phyloP scores from a whole-genome alignment of 1,140 invertebrate genomes.

The Trichonephila clavata region DNA sequence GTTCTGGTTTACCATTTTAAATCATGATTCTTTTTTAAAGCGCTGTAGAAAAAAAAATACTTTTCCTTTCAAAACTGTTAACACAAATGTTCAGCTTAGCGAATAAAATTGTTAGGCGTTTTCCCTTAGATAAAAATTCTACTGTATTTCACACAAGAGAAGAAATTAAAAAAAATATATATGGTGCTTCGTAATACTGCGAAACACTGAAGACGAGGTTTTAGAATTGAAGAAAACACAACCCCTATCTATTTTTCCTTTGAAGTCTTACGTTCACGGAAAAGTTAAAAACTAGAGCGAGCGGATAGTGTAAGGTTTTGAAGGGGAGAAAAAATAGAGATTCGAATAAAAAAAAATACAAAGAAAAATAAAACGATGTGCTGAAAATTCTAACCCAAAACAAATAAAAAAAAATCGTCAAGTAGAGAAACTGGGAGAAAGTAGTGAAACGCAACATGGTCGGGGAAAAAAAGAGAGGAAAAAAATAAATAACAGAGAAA shows the following conservation, averaged over 20 bases:
- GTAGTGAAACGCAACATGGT: conserved; percentile 52
- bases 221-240: not conserved
- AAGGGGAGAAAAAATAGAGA: not conserved
- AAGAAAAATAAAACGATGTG: conserved; percentile 9
- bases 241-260: not conserved
- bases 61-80: not conserved
- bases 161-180: not conserved
- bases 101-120: not conserved
- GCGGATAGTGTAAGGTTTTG: not conserved
- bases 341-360: not conserved
- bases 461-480: not conserved
- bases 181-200: not conserved
- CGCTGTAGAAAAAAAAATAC: not conserved
- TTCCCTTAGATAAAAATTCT: not conserved
- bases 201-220: not conserved
- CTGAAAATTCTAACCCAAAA: conserved; percentile 43
- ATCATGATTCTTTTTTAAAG: not conserved
- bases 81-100: not conserved
- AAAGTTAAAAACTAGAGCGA: conserved; percentile 13
- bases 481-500: conserved; percentile 5
- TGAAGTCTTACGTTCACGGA: not conserved
- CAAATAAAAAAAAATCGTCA: conserved; percentile 26
- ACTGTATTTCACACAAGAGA: not conserved
- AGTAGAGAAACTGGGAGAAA: not conserved
- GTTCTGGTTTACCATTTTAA: not conserved